Percentiles rank a stretch among this genome's conserved stretches.
phyloP scores from a whole-genome alignment of 2,888 invertebrate species.

The Acrobasis repandana region DNA sequence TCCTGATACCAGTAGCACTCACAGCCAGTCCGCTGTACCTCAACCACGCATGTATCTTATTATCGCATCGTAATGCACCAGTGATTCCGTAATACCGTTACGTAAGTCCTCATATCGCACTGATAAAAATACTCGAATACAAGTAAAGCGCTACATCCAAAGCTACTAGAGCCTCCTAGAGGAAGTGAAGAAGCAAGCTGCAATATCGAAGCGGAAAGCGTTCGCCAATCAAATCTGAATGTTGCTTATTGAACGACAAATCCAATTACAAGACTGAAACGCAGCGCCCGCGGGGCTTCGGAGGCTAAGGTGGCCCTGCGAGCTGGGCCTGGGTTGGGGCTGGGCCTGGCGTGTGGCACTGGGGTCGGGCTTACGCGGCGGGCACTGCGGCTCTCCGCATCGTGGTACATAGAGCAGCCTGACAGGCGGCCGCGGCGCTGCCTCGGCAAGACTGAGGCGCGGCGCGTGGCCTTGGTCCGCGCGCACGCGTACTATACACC shows the following conservation, averaged over 20 bases:
- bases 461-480: conserved; percentile 69
- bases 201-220: conserved; percentile 77
- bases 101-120: conserved; percentile 60
- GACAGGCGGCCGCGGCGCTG: conserved; percentile 69
- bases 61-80: conserved; percentile 66
- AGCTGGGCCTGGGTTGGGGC: conserved; percentile 56
- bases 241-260: conserved; percentile 77
- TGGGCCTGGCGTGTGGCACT: conserved; percentile 68
- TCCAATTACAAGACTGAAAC: conserved; percentile 81
- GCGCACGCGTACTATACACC: conserved; percentile 71
- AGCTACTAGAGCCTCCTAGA: conserved; percentile 56
- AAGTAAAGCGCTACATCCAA: conserved; percentile 72
- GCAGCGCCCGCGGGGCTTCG: conserved; percentile 77
- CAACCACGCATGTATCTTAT: conserved; percentile 49
- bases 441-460: conserved; percentile 77
- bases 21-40: conserved; percentile 48
- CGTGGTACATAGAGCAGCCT: conserved; percentile 48
- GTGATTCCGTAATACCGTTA: conserved; percentile 60
- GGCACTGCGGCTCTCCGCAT: conserved; percentile 72
- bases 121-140: conserved; percentile 53
- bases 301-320: conserved; percentile 71
- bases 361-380: conserved; percentile 58
- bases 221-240: conserved; percentile 74
- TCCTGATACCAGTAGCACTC: conserved; percentile 45
- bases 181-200: conserved; percentile 72